Base-by-base conservation (phyloP, 2,888 invertebrate species). In the Perdita meconis region DNA sequence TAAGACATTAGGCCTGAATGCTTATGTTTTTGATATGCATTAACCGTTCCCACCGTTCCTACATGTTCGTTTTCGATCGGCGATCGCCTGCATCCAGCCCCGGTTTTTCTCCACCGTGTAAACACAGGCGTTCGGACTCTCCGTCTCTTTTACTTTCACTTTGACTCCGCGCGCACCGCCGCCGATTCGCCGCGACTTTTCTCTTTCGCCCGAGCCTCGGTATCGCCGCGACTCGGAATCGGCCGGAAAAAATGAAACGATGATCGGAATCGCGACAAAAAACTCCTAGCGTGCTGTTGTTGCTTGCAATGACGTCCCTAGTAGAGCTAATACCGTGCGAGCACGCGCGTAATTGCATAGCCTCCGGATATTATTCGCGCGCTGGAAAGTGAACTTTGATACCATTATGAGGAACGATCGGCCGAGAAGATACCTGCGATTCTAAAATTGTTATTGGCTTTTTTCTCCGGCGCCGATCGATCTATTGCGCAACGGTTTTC, bases 141-240 rank as follows among this genome's bases (percentile, higher is more conserved):
- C 30, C 40, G 56, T 56, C 63, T 24, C 4, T 34, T 34, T 64
- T 60, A 83, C 82, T 82, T 82, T 82, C 82, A 82, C 82, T 60
- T 44, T 16, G 60, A 16, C 42, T 34, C 12, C 36, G 42, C 38
- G 59, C 19, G 8, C 57, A 38, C 13, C 74, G 55, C 34, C 8
- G 10, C 38, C 40, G 53, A 34, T 40, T 34, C 44, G 22, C 34
- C 44, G 40, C 10, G 38, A 19, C 67, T 70, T 70, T 47, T 19
- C 59, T 63, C 61, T 42, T 47, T 22, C 19, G 36, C 8, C n/a
- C n/a, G n/a, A n/a, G n/a, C n/a, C n/a, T n/a, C n/a, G n/a, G n/a
- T n/a, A n/a, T n/a, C n/a, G 12, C 8, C 3, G 22, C 10, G 8
- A 22, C 22, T 10, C 1, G 16, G 19, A 5, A 38, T 26, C 6